Percentiles rank a stretch among this genome's conserved stretches.
These are phyloP conservation scores for Eidolon dupreanum DNA, from an alignment of 2,797 vertebrate species.

Conservation along the genomic window DNA sequence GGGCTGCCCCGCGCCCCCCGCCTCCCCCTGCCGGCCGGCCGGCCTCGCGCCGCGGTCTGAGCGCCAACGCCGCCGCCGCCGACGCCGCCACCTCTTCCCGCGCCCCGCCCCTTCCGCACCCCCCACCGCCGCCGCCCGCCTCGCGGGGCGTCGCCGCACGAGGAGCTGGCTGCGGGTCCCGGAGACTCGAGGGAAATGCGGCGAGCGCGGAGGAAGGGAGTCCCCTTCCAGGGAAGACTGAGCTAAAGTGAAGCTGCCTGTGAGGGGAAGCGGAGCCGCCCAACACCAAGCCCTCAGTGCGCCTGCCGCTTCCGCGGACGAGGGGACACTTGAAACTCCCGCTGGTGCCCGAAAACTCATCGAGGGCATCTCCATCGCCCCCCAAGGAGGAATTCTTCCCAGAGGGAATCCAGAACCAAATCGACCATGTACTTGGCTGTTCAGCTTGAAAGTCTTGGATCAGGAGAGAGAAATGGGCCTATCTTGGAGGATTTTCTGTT, in stretches of 20 bases:
- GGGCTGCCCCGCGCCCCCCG: conserved; percentile 70
- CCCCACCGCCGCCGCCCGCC: background rate
- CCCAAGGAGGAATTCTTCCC: background rate
- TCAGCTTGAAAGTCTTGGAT: background rate
- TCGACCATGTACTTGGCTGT: background rate
- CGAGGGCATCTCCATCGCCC: conserved; percentile 21
- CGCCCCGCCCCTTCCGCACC: background rate
- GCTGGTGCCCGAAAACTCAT: conserved; percentile 47
- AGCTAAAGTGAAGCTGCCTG: background rate
- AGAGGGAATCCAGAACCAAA: accelerated
- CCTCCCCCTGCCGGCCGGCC: conserved; percentile 57
- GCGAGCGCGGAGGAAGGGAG: background rate
- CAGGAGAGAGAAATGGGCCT: background rate
- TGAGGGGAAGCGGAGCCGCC: background rate
- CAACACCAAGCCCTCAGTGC: background rate
- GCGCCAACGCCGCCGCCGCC: background rate
- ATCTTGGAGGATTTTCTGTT: background rate
- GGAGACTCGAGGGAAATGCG: background rate
- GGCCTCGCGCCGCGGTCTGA: conserved; percentile 37
- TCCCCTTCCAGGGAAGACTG: accelerated
- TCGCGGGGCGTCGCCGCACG: background rate
- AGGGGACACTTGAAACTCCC: conserved; percentile 72
- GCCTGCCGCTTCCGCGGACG: background rate
- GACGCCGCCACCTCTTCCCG: background rate
- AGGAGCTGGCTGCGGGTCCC: background rate